Evolutionary conservation across 2,113 vertebrate species (phyloP), one percentile per base, ranked within the genome.

Genomic region (Ochotona curzoniae): DNA sequence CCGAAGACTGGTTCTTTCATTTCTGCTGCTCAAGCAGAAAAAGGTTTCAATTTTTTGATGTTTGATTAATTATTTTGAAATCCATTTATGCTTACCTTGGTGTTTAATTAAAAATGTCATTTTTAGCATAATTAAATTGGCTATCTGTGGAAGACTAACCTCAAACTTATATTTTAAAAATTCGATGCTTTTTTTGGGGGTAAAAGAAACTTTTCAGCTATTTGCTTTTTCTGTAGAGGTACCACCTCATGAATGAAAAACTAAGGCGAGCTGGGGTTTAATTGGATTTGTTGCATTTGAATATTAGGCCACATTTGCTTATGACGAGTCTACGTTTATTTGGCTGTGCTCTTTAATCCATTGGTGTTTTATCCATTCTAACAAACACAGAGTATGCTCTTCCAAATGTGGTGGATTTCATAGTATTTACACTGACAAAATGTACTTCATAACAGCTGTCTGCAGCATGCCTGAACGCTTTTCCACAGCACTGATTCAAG

Each of bases 51-150:
- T 98, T 98, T 97, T 98, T 98, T 98, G 97, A 99, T 99, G 99
- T 99, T 99, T 99, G 98, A 99, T 99, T 99, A 99, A 99, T 99
- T 99, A 99, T 99, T 99, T 99, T 98, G 98, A 99, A 99, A 99
- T 99, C 98, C 98, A 99, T 99, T 99, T 99, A 98, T 99, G 99
- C 98, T 98, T 99, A 99, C 98, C 98, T 98, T 99, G 98, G 99
- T 99, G 99, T 99, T 99, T 99, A 99, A 99, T 99, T 99, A 99
- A 99, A 98, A 99, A 99, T 99, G 99, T 99, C 98, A 99, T 99
- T 99, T 99, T 98, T 99, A 99, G 99, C 98, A 98, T 99, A 99
- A 99, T 99, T 99, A 99, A 98, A 99, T 99, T 98, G 98, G 98
- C 97, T 99, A 99, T 99, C 99, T 98, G 97, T 98, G 98, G 98